Evolutionary conservation across 2,113 vertebrate species (phyloP).

Genomic region (Athene noctua): DNA sequence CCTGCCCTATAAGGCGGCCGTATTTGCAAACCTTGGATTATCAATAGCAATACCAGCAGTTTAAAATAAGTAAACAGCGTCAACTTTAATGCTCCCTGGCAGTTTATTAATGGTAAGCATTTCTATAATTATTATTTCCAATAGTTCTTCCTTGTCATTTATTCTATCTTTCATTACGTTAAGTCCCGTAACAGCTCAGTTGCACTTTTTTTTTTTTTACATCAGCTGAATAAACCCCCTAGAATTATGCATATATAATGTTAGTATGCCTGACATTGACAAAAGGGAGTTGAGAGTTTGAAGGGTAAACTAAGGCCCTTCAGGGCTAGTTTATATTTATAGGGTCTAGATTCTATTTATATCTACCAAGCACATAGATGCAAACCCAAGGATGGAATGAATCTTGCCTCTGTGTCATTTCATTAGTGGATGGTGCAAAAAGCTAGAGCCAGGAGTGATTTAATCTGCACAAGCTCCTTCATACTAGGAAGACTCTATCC

Average conservation of each 20-base stretch:
- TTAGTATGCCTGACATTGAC: neutral
- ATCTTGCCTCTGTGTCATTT: neutral
- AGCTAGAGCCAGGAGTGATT: neutral
- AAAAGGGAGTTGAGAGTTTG: neutral
- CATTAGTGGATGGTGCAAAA: neutral
- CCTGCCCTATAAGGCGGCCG: neutral
- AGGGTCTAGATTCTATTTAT: neutral
- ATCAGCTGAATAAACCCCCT: neutral
- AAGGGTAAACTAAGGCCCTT: slow-evolving; percentile 17
- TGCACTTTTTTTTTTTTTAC: neutral
- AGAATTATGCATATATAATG: neutral
- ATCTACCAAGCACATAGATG: neutral
- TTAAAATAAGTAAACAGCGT: neutral
- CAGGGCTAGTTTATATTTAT: neutral
- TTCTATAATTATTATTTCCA: neutral
- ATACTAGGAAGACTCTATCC: neutral
- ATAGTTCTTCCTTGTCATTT: neutral
- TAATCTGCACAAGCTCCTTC: neutral
- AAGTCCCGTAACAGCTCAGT: neutral
- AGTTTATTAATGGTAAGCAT: neutral
- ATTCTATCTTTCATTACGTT: neutral
- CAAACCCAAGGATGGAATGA: neutral
- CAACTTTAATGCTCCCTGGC: neutral
- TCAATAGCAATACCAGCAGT: neutral
- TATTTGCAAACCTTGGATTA: neutral